These are phyloP conservation scores for Oxyruncus cristatus DNA, from an alignment of 2,113 vertebrate species.

Conservation along the genomic window DNA sequence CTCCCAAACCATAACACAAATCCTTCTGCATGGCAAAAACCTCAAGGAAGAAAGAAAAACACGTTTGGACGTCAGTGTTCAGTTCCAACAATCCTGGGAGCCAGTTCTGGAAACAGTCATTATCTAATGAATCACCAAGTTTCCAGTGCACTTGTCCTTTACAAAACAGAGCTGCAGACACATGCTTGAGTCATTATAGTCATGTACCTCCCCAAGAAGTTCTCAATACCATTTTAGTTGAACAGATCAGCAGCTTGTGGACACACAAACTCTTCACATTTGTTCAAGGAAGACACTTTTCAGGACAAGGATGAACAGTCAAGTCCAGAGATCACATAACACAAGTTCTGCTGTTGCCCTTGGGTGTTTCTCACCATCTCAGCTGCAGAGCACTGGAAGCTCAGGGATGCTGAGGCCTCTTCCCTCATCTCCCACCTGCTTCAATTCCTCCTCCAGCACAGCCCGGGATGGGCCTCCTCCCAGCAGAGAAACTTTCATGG, in stretches of 20 bases:
- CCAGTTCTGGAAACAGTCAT: slow-evolving; percentile 5
- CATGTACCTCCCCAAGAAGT: background rate
- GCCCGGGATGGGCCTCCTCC: background rate
- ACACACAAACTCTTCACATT: background rate
- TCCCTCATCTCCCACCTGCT: background rate
- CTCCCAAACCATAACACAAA: background rate
- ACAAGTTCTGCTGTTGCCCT: background rate
- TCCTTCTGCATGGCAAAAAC: background rate
- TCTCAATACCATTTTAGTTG: background rate
- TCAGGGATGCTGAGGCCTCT: background rate
- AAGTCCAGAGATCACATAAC: background rate
- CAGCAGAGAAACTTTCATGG: background rate
- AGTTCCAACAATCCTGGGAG: slow-evolving; percentile 45
- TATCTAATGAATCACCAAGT: slow-evolving; percentile 50
- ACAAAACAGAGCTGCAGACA: background rate
- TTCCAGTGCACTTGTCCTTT: slow-evolving; percentile 38
- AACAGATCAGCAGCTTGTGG: background rate
- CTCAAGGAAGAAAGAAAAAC: slow-evolving; percentile 31
- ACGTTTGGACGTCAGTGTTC: background rate
- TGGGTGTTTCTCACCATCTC: background rate
- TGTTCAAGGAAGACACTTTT: background rate
- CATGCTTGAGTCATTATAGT: background rate
- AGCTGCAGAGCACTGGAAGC: background rate
- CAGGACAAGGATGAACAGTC: background rate
- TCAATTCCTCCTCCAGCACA: background rate